Conservation (phyloP, 2,888 invertebrate species). For the Chironomus riparius region DNA sequence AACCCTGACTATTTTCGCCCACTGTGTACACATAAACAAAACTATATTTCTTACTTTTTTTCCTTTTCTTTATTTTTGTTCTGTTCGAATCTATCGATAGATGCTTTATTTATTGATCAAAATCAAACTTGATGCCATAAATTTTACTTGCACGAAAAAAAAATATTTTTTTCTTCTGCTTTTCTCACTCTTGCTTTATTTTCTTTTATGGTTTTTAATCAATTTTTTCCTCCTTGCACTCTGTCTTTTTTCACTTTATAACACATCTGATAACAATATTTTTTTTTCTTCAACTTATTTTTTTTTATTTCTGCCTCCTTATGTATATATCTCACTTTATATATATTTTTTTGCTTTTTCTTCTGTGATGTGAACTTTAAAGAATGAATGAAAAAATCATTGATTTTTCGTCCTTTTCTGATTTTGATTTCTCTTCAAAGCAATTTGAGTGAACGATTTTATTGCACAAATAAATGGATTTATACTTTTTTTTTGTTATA, state of each 20-base stretch:
- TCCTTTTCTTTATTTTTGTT: neutral
- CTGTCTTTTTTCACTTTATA: slow-evolving; percentile 18
- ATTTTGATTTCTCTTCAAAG: neutral
- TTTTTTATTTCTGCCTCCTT: neutral
- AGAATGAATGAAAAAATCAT: neutral
- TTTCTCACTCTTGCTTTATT: neutral
- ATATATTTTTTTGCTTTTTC: neutral
- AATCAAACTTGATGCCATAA: slow-evolving; percentile 24
- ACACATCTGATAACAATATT: slow-evolving; percentile 23
- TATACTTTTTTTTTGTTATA: slow-evolving; percentile 18
- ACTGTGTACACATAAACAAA: neutral
- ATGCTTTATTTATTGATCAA: neutral
- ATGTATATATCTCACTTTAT: neutral
- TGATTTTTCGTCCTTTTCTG: neutral
- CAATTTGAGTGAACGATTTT: neutral
- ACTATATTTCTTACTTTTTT: neutral
- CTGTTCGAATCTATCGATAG: neutral
- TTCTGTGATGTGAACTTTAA: neutral
- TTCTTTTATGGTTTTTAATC: slow-evolving; percentile 23
- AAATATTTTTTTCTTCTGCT: neutral
- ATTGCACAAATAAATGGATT: neutral
- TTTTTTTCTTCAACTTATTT: neutral
- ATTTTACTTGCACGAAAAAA: neutral
- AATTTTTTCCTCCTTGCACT: slow-evolving; percentile 17
- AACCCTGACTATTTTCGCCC: neutral